These are phyloP conservation scores for Pterostichus madidus DNA, from an alignment of 2,888 invertebrate genomes.

Conservation along the genomic window DNA sequence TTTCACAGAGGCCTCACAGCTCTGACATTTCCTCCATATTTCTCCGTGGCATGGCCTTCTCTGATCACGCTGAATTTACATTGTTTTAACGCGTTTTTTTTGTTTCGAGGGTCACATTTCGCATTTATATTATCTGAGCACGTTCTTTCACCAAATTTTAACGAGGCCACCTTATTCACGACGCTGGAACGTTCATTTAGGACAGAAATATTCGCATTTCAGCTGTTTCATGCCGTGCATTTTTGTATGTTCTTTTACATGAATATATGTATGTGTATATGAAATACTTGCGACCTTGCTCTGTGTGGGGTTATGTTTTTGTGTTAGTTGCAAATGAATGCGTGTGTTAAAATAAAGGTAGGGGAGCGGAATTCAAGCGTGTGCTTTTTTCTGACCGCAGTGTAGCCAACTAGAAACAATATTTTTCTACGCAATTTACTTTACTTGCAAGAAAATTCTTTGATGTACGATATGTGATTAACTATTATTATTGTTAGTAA, in stretches of 20 bases:
- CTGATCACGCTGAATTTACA: slow-evolving; percentile 50
- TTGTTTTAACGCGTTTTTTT: slow-evolving; percentile 54
- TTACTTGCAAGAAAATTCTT: slow-evolving; percentile 40
- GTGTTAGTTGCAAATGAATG: slow-evolving; percentile 35
- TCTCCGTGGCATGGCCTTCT: slow-evolving; percentile 4
- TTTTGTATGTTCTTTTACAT: slow-evolving; percentile 31
- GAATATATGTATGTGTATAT: slow-evolving; percentile 38
- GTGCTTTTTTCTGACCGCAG: slow-evolving; percentile 11
- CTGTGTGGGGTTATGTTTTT: slow-evolving; percentile 21
- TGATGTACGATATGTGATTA: slow-evolving; percentile 35
- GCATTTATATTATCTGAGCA: slow-evolving; percentile 50
- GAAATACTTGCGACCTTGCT: slow-evolving; percentile 7
- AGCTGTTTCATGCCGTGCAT: slow-evolving; percentile 42
- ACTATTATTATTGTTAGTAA: not conserved
- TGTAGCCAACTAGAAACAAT: slow-evolving; percentile 3
- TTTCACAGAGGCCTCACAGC: slow-evolving; percentile 27
- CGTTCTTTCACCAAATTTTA: slow-evolving; percentile 59
- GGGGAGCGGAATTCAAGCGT: slow-evolving; percentile 11
- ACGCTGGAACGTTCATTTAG: slow-evolving; percentile 31
- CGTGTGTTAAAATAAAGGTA: slow-evolving; percentile 34
- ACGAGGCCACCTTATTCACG: slow-evolving; percentile 53
- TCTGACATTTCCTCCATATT: slow-evolving; percentile 37
- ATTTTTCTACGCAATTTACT: slow-evolving; percentile 44
- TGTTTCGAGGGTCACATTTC: slow-evolving; percentile 39
- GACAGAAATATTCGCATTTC: slow-evolving; percentile 30